Base-by-base conservation (phyloP, 2,888 invertebrate genomes). In the Atrina japonica region DNA sequence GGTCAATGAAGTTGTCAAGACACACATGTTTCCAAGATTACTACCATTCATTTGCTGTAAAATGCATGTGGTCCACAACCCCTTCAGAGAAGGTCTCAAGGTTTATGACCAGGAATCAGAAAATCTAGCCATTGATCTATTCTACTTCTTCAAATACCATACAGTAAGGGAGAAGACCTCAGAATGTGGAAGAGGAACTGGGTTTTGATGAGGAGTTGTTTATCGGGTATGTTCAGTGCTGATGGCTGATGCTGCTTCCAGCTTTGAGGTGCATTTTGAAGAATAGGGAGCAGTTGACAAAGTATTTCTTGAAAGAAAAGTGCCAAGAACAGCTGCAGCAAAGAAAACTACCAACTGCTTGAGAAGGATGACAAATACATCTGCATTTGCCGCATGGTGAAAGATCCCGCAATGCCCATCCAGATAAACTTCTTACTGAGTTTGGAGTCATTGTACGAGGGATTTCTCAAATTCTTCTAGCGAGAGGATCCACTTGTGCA, bases 121-220 rank as follows among this genome's bases (percentile, higher is more conserved):
- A 59, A 58, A 76, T 52, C 63, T 74, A 9, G 70, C 73, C 9
- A 56, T 74, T 41, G 77, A 76, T 66, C 2, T 79, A 29, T 76
- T 76, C 47, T 63, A 74, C 16, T 77, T 66, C 52, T 74, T 79
- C 47, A 77, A 72, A 59, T 50, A 55, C 29, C 59, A 45, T 63
- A 73, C 30, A 71, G 73, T 43, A 58, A 66, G n/a, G 65, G 65
- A 59, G 79, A 79, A 61, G 77, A 77, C 52, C 77, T 69, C 67
- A 9, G 18, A 41, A 66, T 27, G 58, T 68, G 18, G 29, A 64
- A 53, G 14, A 18, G 18, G 21, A 47, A 5, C 64, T 77, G 56
- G 73, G 67, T 11, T 67, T 77, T 56, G 66, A 70, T 50, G 76
- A 73, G 35, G 58, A 73, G 23, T 14, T 75, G 55, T 77, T 77